Evolutionary conservation across 2,888 invertebrate species (phyloP).

Genomic region (Eretmocerus hayati): DNA sequence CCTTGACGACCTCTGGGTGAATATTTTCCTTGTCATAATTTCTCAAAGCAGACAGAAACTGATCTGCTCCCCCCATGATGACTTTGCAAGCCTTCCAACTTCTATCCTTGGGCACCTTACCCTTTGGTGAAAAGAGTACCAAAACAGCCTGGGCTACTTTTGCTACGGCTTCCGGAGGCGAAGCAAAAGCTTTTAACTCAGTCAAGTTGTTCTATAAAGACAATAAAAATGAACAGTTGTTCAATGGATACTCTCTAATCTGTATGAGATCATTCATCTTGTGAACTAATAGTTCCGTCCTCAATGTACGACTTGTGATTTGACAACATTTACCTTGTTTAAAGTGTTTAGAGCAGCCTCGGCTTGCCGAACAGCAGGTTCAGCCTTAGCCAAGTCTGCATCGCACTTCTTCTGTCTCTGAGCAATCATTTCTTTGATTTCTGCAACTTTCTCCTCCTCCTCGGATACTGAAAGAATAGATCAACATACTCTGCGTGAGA

Average conservation of each 20-base stretch:
- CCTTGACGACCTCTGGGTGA: constrained; percentile 79
- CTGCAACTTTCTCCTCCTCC: constrained; percentile 84
- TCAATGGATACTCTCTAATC: no score
- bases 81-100: constrained; percentile 88
- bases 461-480: constrained; percentile 53
- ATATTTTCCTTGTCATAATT: constrained; percentile 93
- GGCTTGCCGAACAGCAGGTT: constrained; percentile 84
- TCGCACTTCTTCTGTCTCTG: constrained; percentile 80
- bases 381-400: constrained; percentile 82
- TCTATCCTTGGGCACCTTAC: constrained; percentile 83
- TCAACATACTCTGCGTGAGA: no score
- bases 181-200: constrained; percentile 88
- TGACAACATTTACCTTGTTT: constrained; percentile 76
- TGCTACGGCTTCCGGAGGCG: constrained; percentile 83
- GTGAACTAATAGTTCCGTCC: no score
- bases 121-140: constrained; percentile 74
- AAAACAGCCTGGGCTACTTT: constrained; percentile 82
- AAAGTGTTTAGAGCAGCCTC: constrained; percentile 86
- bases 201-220: constrained; percentile 69
- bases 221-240: background rate
- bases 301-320: no score
- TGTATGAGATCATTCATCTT: no score
- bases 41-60: constrained; percentile 73
- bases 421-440: constrained; percentile 81
- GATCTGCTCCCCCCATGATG: constrained; percentile 87